Percentiles rank a stretch among this genome's conserved stretches.
Conservation (phyloP, 2,888 invertebrate genomes). For the Tethea ocularis region DNA sequence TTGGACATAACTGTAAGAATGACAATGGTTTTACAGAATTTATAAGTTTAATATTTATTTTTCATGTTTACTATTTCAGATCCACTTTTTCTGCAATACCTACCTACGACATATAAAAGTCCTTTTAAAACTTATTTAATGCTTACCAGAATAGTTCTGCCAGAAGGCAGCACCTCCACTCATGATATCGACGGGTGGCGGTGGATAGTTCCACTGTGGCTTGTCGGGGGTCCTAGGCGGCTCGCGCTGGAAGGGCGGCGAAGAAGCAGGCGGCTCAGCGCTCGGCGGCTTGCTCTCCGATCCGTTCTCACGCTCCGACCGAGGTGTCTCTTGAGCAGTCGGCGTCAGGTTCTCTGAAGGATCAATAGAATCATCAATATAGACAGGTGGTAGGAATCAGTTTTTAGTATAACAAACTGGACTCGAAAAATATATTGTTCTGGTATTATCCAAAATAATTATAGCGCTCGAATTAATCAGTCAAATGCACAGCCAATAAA, state of each 20-base stretch:
- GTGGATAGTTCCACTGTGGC: conserved; percentile 82
- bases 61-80: background rate
- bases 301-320: conserved; percentile 74
- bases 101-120: background rate
- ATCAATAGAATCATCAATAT: conserved; percentile 7
- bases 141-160: conserved; percentile 95
- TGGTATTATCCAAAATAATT: conserved; percentile 9
- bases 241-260: conserved; percentile 76
- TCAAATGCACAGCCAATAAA: conserved; percentile 59
- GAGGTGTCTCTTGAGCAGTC: conserved; percentile 63
- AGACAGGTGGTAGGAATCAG: background rate
- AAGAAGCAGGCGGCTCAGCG: conserved; percentile 70
- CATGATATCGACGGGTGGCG: conserved; percentile 88
- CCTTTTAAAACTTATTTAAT: background rate
- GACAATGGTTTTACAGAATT: conserved; percentile 11
- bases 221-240: conserved; percentile 77
- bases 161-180: conserved; percentile 94
- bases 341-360: conserved; percentile 69
- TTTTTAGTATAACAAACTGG: too few relatives aligned
- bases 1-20: conserved; percentile 22
- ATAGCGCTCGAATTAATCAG: conserved; percentile 35
- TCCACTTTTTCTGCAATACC: background rate
- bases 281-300: conserved; percentile 78
- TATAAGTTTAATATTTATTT: conserved; percentile 5
- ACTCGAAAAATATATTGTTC: too few relatives aligned